phyloP scores from a whole-genome alignment of 1,140 invertebrate species.

The Cotesia glomerata region DNA sequence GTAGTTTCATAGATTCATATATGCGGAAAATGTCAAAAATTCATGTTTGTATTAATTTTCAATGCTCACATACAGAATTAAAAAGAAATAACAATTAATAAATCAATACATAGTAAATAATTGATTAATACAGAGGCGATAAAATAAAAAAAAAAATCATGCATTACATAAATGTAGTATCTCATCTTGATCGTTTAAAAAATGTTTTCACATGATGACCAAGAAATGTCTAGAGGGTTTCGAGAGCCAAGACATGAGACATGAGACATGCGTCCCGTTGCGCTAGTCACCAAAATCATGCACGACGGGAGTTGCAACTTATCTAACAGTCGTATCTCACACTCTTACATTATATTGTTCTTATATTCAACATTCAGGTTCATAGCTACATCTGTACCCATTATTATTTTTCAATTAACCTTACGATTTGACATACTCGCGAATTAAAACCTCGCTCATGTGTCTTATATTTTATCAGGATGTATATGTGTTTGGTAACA shows the following conservation, averaged over 20 bases:
- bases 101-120: no score
- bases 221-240: background rate
- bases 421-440: background rate
- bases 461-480: background rate
- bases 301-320: conserved; percentile 35
- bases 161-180: conserved; percentile 42
- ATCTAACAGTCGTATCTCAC: conserved; percentile 9
- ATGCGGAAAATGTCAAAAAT: no score
- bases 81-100: no score
- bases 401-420: no score
- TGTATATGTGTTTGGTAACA: background rate
- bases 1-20: no score
- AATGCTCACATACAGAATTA: no score
- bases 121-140: background rate
- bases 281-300: conserved; percentile 44
- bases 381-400: background rate
- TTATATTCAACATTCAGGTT: conserved; percentile 39
- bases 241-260: no score
- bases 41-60: no score
- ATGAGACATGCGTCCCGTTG: conserved; percentile 13
- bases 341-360: background rate
- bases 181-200: background rate
- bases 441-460: background rate
- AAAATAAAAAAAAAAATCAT: conserved; percentile 58
- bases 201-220: conserved; percentile 28